phyloP scores from a whole-genome alignment of 1,140 invertebrate species.

The Monochamus saltuarius region DNA sequence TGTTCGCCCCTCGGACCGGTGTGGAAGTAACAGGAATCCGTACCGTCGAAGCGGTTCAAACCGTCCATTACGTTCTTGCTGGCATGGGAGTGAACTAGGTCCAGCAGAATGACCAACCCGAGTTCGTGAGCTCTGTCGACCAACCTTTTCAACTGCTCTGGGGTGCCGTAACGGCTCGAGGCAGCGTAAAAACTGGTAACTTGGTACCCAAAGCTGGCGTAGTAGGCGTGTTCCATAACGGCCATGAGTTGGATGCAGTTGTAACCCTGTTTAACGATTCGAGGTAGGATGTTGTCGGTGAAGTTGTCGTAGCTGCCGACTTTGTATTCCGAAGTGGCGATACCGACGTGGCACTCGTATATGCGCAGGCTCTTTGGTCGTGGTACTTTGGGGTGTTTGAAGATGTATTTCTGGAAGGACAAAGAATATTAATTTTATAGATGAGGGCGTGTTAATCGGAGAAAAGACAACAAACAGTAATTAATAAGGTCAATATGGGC shows the following conservation, averaged over 20 bases:
- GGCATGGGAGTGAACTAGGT: constrained; percentile 98
- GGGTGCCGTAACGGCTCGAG: constrained; percentile 91
- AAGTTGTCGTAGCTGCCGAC: constrained; percentile 94
- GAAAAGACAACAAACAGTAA: no score
- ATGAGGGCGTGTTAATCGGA: no score
- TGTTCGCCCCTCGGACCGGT: constrained; percentile 84
- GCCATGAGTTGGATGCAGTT: constrained; percentile 99
- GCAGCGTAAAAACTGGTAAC: constrained; percentile 87
- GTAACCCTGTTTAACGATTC: constrained; percentile 93
- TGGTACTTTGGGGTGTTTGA: constrained; percentile 75
- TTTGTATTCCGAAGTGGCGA: constrained; percentile 84
- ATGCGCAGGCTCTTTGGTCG: constrained; percentile 84
- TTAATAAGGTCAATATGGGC: no score
- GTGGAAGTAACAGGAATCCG: constrained; percentile 93
- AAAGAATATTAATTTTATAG: no score
- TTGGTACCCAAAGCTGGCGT: constrained; percentile 99
- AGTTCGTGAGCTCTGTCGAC: constrained; percentile 89
- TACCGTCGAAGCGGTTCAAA: constrained; percentile 97
- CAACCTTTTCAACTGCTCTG: constrained; percentile 92
- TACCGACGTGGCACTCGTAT: constrained; percentile 99
- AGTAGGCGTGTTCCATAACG: constrained; percentile 99
- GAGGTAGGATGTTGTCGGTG: constrained; percentile 84
- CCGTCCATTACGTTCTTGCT: constrained; percentile 98
- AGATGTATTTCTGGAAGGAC: constrained; percentile 75
- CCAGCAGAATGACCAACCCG: constrained; percentile 88